These are phyloP conservation scores for Galeopsomyia nigrocyanea DNA, from an alignment of 2,888 invertebrate genomes.

Conservation along the genomic window DNA sequence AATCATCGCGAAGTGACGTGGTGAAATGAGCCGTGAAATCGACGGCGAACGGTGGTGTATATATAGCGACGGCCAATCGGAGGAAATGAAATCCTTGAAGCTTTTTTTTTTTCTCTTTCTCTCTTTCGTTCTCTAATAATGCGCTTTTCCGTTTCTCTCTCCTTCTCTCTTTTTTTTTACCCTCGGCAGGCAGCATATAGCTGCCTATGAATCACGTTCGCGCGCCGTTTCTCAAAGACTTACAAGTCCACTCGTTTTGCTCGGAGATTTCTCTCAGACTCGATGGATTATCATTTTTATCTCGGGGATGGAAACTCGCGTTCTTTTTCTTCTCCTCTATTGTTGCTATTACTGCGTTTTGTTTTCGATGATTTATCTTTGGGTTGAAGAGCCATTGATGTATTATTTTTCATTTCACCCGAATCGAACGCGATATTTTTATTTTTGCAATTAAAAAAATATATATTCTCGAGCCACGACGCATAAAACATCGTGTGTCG, in stretches of 20 bases:
- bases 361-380: not conserved
- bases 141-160: slow-evolving; percentile 28
- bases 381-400: no score
- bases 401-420: no score
- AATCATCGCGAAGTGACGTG: slow-evolving; percentile 46
- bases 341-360: not conserved
- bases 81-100: slow-evolving; percentile 39
- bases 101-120: slow-evolving; percentile 7
- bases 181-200: not conserved
- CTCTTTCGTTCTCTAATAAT: slow-evolving; percentile 32
- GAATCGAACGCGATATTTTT: no score
- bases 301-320: not conserved
- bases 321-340: not conserved
- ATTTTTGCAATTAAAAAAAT: no score
- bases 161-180: slow-evolving; percentile 24
- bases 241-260: slow-evolving; percentile 7
- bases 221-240: slow-evolving; percentile 13
- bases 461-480: no score
- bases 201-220: slow-evolving; percentile 39
- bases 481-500: no score
- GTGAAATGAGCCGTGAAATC: slow-evolving; percentile 54
- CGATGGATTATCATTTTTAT: slow-evolving; percentile 19
- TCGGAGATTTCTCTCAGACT: slow-evolving; percentile 30
- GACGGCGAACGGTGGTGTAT: slow-evolving; percentile 31
- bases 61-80: slow-evolving; percentile 28